Conservation (phyloP, 2,797 vertebrate species). For the Spinus olivaceus region DNA sequence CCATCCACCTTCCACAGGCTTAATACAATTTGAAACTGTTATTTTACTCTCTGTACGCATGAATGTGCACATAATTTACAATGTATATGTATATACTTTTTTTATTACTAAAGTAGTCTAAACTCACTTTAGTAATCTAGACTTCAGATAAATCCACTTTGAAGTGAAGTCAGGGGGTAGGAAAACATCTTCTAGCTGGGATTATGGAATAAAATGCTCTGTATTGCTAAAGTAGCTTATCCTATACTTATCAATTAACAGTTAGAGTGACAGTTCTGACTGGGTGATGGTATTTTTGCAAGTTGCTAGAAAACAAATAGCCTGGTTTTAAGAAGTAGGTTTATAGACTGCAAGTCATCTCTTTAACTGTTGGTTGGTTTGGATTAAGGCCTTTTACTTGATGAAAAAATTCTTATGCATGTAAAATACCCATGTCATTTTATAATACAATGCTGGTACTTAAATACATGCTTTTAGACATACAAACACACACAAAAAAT, state of each 20-base stretch:
- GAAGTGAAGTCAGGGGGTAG: background rate
- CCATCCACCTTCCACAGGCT: background rate
- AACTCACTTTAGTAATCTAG: background rate
- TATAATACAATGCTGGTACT: background rate
- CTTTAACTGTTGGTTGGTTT: slow-evolving; percentile 5
- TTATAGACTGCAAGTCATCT: background rate
- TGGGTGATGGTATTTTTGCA: background rate
- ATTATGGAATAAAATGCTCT: background rate
- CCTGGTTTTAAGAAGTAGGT: background rate
- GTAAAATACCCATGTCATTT: background rate
- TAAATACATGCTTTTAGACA: background rate
- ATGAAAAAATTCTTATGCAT: slow-evolving; percentile 29
- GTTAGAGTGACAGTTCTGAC: background rate
- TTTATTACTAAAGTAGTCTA: background rate
- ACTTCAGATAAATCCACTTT: background rate
- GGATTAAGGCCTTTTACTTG: slow-evolving; percentile 7
- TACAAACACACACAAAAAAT: background rate
- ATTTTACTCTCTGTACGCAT: background rate
- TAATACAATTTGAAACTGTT: background rate
- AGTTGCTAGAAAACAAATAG: background rate
- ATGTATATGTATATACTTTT: background rate
- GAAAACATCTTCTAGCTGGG: background rate
- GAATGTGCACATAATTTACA: background rate
- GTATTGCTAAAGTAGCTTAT: background rate
- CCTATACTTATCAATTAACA: background rate